These are phyloP conservation scores for Saguinus midas DNA, from an alignment of 2,113 vertebrate genomes.

Conservation along the genomic window DNA sequence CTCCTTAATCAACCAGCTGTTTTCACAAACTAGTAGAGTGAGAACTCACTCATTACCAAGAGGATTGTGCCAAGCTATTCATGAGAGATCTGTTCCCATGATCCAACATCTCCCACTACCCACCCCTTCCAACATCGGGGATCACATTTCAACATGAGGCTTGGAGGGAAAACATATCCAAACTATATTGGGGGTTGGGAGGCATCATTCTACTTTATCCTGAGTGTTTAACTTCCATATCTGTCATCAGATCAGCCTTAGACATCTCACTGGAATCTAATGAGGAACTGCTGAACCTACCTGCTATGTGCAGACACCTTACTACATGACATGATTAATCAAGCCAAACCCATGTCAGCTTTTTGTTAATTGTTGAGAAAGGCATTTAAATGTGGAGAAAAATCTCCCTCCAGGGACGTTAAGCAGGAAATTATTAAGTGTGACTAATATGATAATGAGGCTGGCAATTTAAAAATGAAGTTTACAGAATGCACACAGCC, in stretches of 20 bases:
- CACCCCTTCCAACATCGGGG: no score
- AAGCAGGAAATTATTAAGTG: neutral
- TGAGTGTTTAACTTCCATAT: neutral
- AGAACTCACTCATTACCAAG: no score
- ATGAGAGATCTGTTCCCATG: no score
- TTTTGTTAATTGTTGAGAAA: neutral
- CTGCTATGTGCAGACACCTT: neutral
- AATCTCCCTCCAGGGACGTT: neutral
- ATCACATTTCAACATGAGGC: no score
- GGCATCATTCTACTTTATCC: neutral
- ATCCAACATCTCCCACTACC: no score
- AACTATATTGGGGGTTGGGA: neutral
- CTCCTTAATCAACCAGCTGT: no score
- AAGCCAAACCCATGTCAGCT: neutral
- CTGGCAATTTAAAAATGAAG: neutral
- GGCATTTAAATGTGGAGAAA: neutral
- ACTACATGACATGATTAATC: neutral
- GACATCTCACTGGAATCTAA: neutral
- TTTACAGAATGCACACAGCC: neutral
- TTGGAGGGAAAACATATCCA: no score
- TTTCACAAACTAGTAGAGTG: no score
- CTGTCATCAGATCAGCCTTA: neutral
- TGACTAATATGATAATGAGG: neutral
- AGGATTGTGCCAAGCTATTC: no score
- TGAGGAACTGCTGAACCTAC: neutral